Conservation (phyloP, 2,888 invertebrate genomes). For the Drosophila antonietae region DNA sequence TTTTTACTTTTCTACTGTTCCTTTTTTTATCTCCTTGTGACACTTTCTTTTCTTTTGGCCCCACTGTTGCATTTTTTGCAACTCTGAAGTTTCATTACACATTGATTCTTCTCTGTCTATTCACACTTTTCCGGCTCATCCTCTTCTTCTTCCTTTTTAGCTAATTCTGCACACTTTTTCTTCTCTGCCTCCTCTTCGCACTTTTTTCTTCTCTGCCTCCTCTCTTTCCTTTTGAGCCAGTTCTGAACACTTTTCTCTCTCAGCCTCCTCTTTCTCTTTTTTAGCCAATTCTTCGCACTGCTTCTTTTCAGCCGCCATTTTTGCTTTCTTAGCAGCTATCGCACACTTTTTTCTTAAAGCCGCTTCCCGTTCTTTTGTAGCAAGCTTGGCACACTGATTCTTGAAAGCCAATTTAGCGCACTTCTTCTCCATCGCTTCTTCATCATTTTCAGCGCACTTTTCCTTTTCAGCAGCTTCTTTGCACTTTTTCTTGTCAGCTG, state of each 20-base stretch:
- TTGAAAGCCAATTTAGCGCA: background rate
- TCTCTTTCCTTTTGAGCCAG: background rate
- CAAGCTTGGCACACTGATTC: background rate
- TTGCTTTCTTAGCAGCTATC: background rate
- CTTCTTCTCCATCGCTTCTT: background rate
- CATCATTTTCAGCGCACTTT: background rate
- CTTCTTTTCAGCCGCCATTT: background rate
- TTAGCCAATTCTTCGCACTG: background rate
- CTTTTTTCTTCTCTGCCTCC: background rate
- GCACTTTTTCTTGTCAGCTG: background rate
- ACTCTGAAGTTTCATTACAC: background rate
- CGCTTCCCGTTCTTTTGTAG: background rate
- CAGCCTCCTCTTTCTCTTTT: background rate
- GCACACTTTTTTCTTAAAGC: slow-evolving; percentile 1
- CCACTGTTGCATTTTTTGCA: background rate
- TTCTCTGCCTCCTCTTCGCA: background rate
- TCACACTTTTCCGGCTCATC: background rate
- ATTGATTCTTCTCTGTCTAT: background rate
- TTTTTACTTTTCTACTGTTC: background rate
- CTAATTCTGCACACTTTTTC: background rate
- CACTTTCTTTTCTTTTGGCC: too few relatives aligned
- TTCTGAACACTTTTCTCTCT: background rate
- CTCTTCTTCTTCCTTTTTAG: background rate
- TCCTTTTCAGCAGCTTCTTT: background rate
- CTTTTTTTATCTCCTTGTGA: background rate